These are phyloP conservation scores for Auanema freiburgensis DNA, from an alignment of 2,888 invertebrate species.

Conservation along the genomic window DNA sequence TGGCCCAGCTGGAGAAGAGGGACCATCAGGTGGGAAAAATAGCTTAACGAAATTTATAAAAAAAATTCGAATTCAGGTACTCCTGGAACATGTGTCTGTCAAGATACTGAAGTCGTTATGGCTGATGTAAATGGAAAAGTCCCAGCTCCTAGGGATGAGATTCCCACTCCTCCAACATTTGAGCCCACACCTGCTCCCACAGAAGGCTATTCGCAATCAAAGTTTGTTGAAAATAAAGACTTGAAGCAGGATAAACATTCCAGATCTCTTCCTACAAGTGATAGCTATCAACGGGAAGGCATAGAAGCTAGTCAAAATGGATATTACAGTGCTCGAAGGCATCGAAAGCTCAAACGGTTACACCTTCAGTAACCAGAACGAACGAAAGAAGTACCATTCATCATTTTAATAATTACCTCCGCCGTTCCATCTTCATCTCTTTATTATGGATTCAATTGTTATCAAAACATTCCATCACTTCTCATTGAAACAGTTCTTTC, in stretches of 20 bases:
- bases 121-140: conserved; percentile 47
- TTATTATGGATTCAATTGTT: too few species aligned
- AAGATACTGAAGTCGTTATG: conserved; percentile 64
- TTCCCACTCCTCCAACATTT: conserved; percentile 7
- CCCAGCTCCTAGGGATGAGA: conserved; percentile 42
- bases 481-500: too few species aligned
- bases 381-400: neutral
- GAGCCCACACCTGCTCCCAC: neutral
- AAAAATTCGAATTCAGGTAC: conserved; percentile 46
- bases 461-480: too few species aligned
- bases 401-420: neutral
- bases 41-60: neutral
- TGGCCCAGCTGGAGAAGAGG: conserved; percentile 58
- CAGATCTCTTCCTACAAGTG: neutral
- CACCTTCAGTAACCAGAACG: neutral
- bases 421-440: neutral
- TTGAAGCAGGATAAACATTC: neutral
- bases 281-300: too few species aligned
- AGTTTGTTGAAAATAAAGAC: conserved; percentile 1
- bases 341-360: conserved; percentile 12
- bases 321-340: conserved; percentile 21
- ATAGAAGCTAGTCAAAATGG: conserved; percentile 2
- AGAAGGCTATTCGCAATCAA: neutral
- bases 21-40: conserved; percentile 47
- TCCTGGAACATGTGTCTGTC: conserved; percentile 64